A percentile compares a stretch with the other conserved stretches of the same genome.
phyloP scores from a whole-genome alignment of 2,113 vertebrate species.

The Passer montanus region DNA sequence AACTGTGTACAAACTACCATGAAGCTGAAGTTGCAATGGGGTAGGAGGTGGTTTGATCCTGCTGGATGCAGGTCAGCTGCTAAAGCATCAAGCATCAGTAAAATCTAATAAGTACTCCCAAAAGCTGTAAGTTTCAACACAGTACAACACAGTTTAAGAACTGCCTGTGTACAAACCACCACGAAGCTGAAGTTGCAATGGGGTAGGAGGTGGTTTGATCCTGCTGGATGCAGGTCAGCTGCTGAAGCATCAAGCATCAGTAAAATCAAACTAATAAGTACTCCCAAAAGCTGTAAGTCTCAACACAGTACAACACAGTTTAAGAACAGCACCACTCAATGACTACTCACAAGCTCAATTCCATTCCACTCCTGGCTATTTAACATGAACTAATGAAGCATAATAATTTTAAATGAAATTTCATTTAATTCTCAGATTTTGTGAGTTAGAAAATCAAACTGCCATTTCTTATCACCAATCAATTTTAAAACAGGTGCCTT shows the following conservation, averaged over 20 bases:
- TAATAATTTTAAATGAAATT: neutral
- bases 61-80: neutral
- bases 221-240: neutral
- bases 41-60: neutral
- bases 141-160: neutral
- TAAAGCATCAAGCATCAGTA: neutral
- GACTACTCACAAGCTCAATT: neutral
- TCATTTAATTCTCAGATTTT: neutral
- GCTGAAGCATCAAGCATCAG: neutral
- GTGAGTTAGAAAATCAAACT: neutral
- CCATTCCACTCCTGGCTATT: neutral
- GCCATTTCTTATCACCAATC: neutral
- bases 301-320: neutral
- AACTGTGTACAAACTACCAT: neutral
- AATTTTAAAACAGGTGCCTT: neutral
- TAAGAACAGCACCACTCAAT: neutral
- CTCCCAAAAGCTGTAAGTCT: neutral
- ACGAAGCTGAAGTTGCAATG: neutral
- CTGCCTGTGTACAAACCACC: neutral
- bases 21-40: neutral
- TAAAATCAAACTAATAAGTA: neutral
- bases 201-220: neutral
- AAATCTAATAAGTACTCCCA: neutral
- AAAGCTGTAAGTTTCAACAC: neutral
- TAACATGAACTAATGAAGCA: neutral